Base-by-base conservation (phyloP, 53 echinoderm and acorn worm genomes). In the Apostichopus leukothele region DNA sequence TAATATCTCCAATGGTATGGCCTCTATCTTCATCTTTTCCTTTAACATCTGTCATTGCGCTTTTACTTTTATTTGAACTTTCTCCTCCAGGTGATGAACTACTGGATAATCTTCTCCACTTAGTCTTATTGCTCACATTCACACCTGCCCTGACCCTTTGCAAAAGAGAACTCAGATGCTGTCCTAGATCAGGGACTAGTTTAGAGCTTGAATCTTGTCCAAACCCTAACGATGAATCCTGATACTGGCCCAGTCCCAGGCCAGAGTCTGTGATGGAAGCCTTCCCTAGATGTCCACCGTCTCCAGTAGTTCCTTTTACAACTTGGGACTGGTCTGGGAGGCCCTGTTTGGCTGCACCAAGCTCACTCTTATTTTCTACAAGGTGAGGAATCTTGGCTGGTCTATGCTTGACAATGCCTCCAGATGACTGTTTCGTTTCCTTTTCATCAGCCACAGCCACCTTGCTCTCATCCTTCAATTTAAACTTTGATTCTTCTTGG, bases 71-170 rank as follows among this genome's bases (percentile, higher is more conserved):
- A 71, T n/a, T 18, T 3, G 71, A 16, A 19, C 6, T 14, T 71
- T 71, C n/a, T 18, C 71, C 71, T 71, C 71, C 71, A 0, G 13
- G 71, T 19, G 71, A 0, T n/a, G 5, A 71, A 18, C 5, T n/a
- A 18, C 71, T n/a, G 18, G 71, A 71, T 6, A 50, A 9, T 85
- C 67, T 85, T 60, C 60, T 85, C 67, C 67, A 66, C 7, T 50
- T 60, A 13, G 67, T 27, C 61, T 84, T 84, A 54, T 52, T 8
- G 6, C 5, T 60, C 11, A 63, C 67, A 63, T 60, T 63, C 50
- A 85, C 50, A 16, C 85, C 85, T 26, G 85, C 67, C 22, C 85
- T 39, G 11, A 85, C 85, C 50, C 66, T 85, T 60, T 85, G 85
- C 85, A 85, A 59, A 13, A 85, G 50, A 26, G 85, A 85, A 50